phyloP scores from a whole-genome alignment of 2,888 invertebrate genomes.

The Blera fallax region DNA sequence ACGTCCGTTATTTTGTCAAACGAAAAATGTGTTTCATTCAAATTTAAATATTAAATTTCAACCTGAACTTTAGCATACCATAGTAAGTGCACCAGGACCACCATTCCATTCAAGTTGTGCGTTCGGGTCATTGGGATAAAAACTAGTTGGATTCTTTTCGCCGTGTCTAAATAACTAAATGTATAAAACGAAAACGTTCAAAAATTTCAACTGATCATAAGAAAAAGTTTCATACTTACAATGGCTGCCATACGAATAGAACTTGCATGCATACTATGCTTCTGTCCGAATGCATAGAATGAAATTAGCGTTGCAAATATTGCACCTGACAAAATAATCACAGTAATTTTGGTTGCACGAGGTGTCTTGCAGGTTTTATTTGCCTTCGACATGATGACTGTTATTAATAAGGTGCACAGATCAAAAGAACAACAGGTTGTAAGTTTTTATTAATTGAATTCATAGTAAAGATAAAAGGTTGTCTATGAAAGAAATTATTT shows the following conservation, averaged over 20 bases:
- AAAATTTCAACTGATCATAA: background rate
- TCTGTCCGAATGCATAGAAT: conserved; percentile 81
- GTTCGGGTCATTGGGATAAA: conserved; percentile 92
- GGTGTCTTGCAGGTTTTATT: conserved; percentile 35
- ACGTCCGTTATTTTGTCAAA: too few relatives aligned
- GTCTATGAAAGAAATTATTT: background rate
- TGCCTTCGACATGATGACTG: conserved; percentile 30
- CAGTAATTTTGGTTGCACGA: conserved; percentile 80
- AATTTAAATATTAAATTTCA: too few relatives aligned
- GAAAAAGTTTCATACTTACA: conserved; percentile 75
- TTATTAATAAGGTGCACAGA: background rate
- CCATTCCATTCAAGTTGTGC: conserved; percentile 90
- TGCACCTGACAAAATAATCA: conserved; percentile 78
- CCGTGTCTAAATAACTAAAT: conserved; percentile 81
- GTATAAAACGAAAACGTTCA: background rate
- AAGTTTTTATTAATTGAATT: background rate
- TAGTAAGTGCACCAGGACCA: conserved; percentile 90
- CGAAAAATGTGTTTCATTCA: too few relatives aligned
- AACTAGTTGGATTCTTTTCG: conserved; percentile 85
- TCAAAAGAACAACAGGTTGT: background rate
- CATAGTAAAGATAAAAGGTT: conserved; percentile 2
- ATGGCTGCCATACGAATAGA: conserved; percentile 81
- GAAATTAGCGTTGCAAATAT: conserved; percentile 80
- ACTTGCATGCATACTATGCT: conserved; percentile 79
- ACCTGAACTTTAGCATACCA: conserved; percentile 75